Conservation (phyloP, 2,797 vertebrate species). For the Carcharodon carcharias region DNA sequence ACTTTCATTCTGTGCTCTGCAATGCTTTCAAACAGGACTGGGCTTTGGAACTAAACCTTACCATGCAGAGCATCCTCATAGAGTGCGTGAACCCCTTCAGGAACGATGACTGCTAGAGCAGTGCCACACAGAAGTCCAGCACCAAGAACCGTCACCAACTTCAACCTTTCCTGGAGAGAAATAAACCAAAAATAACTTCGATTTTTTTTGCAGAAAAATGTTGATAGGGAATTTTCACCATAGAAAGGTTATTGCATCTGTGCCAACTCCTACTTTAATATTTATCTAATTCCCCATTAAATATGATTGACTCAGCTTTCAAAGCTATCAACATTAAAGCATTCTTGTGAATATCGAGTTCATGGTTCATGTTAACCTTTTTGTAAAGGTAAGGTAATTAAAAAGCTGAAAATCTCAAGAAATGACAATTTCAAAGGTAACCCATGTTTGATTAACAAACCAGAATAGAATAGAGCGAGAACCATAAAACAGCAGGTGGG, state of each 20-base stretch:
- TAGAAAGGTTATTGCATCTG: neutral
- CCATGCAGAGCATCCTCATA: conserved; percentile 93
- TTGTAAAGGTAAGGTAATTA: too few relatives aligned
- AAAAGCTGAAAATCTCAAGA: too few relatives aligned
- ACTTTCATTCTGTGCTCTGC: neutral
- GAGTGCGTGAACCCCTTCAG: conserved; percentile 93
- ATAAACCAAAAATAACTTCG: neutral
- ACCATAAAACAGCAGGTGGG: too few relatives aligned
- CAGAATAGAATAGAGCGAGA: too few relatives aligned
- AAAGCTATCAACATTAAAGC: neutral
- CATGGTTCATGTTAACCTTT: too few relatives aligned
- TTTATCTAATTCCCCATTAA: neutral
- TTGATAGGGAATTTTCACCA: too few relatives aligned
- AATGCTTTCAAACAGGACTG: neutral
- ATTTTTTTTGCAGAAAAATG: neutral
- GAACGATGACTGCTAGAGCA: conserved; percentile 91
- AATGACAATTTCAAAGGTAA: too few relatives aligned
- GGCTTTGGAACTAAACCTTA: conserved; percentile 49
- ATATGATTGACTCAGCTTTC: neutral
- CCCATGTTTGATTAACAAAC: too few relatives aligned
- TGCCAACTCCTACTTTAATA: neutral
- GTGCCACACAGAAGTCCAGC: conserved; percentile 95
- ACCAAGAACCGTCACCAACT: conserved; percentile 89
- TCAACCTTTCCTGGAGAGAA: conserved; percentile 76
- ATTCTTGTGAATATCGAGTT: too few relatives aligned